A percentile compares a stretch with the other conserved stretches of the same genome.
phyloP scores from a whole-genome alignment of 2,888 invertebrate genomes.

The Agonopterix subpropinquella region DNA sequence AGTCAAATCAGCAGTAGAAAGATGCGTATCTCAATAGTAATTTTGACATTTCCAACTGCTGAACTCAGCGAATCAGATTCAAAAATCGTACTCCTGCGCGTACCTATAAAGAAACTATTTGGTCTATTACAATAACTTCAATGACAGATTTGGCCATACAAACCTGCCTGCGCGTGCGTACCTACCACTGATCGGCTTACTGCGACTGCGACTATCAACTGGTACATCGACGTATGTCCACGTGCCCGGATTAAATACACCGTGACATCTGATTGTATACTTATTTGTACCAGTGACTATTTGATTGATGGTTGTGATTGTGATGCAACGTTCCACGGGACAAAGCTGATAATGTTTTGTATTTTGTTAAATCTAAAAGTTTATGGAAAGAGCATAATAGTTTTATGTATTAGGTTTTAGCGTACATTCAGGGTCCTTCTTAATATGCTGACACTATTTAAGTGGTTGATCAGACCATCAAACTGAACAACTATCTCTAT shows the following conservation, averaged over 20 bases:
- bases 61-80: no score
- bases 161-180: slow-evolving; percentile 28
- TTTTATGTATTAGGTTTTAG: no score
- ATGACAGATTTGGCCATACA: slow-evolving; percentile 34
- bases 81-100: no score
- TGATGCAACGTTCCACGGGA: slow-evolving; percentile 38
- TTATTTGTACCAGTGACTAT: slow-evolving; percentile 41
- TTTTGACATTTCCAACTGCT: no score
- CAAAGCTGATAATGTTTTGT: slow-evolving; percentile 1
- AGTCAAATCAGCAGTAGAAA: no score
- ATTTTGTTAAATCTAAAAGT: no score
- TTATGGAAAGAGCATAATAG: no score
- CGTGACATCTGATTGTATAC: slow-evolving; percentile 46
- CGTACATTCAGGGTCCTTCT: no score
- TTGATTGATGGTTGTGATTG: slow-evolving; percentile 39
- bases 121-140: neutral
- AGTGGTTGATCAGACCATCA: no score
- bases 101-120: neutral
- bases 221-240: slow-evolving; percentile 40
- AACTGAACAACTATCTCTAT: no score
- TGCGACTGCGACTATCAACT: slow-evolving; percentile 40
- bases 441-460: no score
- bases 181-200: slow-evolving; percentile 55
- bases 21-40: no score
- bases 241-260: slow-evolving; percentile 49